These are phyloP conservation scores for Gymnopithys bicolor DNA, from an alignment of 2,797 vertebrate species.

Conservation along the genomic window DNA sequence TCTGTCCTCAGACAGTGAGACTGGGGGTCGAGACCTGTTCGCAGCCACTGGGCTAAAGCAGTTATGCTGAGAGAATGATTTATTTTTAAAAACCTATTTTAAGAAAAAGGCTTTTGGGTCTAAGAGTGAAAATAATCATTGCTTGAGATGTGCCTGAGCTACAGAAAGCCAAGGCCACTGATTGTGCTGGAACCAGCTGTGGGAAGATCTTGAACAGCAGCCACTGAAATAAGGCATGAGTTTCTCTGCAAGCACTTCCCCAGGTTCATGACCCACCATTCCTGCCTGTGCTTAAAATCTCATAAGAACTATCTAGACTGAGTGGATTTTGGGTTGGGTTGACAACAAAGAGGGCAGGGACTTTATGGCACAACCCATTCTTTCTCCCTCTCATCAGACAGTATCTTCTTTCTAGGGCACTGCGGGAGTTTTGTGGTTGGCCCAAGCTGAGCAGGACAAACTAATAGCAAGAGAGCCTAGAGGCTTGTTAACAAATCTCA, in stretches of 20 bases:
- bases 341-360: not conserved
- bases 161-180: not conserved
- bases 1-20: not conserved
- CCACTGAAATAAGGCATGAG: not conserved
- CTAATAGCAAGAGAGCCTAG: not conserved
- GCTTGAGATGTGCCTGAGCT: rapidly evolving
- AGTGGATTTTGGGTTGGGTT: not conserved
- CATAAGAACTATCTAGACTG: not conserved
- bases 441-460: not conserved
- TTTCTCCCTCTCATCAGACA: not conserved
- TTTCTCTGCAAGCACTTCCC: not conserved
- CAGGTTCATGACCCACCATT: not conserved
- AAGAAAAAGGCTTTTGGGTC: not conserved
- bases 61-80: not conserved
- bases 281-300: not conserved
- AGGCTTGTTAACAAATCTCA: not conserved
- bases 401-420: not conserved
- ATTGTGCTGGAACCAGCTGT: not conserved
- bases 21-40: not conserved
- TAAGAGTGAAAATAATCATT: not conserved
- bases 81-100: constrained; percentile 12
- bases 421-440: not conserved
- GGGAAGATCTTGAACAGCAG: not conserved
- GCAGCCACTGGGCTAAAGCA: not conserved
- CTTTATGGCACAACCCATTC: not conserved